These are phyloP conservation scores for Spisula subtruncata DNA, from an alignment of 2,888 invertebrate species.

Conservation along the genomic window DNA sequence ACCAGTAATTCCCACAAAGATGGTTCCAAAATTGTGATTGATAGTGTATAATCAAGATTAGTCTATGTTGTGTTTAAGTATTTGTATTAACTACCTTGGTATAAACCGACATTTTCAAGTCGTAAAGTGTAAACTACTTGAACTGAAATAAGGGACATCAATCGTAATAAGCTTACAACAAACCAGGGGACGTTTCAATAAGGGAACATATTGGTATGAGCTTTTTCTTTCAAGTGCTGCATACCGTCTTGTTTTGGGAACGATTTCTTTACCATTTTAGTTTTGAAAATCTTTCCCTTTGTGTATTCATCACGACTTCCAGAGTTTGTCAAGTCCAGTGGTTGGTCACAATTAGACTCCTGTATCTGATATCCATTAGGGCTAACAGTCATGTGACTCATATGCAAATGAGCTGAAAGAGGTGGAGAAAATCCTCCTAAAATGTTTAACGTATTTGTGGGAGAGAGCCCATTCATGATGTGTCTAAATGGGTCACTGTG, in stretches of 20 bases:
- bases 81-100: too few relatives aligned
- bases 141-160: not conserved
- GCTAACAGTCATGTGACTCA: slow-evolving; percentile 47
- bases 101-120: not conserved
- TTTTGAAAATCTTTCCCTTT: slow-evolving; percentile 72
- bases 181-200: not conserved
- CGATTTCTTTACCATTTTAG: slow-evolving; percentile 68
- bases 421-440: slow-evolving; percentile 34
- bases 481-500: slow-evolving; percentile 45
- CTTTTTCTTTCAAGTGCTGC: slow-evolving; percentile 26
- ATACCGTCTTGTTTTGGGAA: slow-evolving; percentile 56
- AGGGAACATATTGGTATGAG: not conserved
- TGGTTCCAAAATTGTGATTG: too few relatives aligned
- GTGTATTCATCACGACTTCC: slow-evolving; percentile 62
- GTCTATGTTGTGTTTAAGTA: too few relatives aligned
- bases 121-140: too few relatives aligned
- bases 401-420: slow-evolving; percentile 45
- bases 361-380: slow-evolving; percentile 35
- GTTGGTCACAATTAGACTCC: slow-evolving; percentile 67
- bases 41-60: too few relatives aligned
- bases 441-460: slow-evolving; percentile 33
- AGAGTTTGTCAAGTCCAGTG: slow-evolving; percentile 71
- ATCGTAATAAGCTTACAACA: not conserved
- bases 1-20: too few relatives aligned
- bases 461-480: slow-evolving; percentile 28